These are phyloP conservation scores for Vultur gryphus DNA, from an alignment of 2,797 vertebrate genomes.

Conservation along the genomic window DNA sequence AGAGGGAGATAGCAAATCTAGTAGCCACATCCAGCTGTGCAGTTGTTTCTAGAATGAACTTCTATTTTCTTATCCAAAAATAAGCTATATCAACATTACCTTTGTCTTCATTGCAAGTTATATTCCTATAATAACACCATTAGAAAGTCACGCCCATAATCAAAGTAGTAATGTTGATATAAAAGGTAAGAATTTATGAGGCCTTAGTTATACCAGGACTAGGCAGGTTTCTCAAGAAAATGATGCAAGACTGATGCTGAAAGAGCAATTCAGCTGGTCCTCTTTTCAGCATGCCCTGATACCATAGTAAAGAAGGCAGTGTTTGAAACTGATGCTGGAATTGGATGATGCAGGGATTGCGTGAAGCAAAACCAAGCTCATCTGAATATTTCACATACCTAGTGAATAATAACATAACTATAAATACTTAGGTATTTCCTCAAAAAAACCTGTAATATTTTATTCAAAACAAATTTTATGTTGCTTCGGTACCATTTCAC, in stretches of 20 bases:
- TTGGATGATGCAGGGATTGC: not conserved
- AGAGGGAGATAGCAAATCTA: not conserved
- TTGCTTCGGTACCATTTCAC: not conserved
- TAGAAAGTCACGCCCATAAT: not conserved
- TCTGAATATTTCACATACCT: not conserved
- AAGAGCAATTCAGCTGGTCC: not conserved
- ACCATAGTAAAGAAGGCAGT: not conserved
- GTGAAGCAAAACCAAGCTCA: not conserved
- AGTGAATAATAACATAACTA: not conserved
- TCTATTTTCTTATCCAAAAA: not conserved
- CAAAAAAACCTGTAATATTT: not conserved
- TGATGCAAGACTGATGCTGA: not conserved
- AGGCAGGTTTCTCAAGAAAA: not conserved
- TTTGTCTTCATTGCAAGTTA: not conserved
- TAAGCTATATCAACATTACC: not conserved
- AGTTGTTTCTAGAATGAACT: not conserved
- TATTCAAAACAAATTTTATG: not conserved
- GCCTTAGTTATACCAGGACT: not conserved
- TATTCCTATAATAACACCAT: not conserved
- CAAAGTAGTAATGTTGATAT: not conserved
- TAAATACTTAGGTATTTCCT: slow-evolving; percentile 27
- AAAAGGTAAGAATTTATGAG: not conserved
- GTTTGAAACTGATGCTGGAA: not conserved
- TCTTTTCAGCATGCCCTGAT: not conserved
- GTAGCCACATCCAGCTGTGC: not conserved